Evolutionary conservation across 2,888 invertebrate genomes (phyloP), one percentile per base, ranked within the genome.

Genomic region (Scaptomyza flava): DNA sequence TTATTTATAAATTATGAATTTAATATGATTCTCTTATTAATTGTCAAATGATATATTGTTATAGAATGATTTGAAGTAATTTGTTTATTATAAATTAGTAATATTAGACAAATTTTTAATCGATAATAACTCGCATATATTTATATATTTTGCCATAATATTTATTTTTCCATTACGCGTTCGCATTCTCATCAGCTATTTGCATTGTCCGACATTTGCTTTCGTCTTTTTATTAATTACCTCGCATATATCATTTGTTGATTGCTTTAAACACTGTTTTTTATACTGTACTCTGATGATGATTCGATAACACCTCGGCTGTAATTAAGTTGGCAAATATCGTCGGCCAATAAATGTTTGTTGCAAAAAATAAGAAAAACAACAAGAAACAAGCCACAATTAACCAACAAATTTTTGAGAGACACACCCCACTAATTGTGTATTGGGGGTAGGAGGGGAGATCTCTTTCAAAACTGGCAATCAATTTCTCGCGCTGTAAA

Each of bases 401-500:
- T 83, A 85, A 87, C 63, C 68, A 64, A 68, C 67, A 47, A 64
- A 58, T 64, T 64, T 65, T 43, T 41, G 41, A 17, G 52, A 58
- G 82, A 64, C 75, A 69, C 87, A 68, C 82, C 82, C 79, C 73
- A 61, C 75, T 63, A 77, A 77, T 77, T 77, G 77, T 56, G 76
- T 73, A 69, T 41, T 14, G 14, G 38, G 14, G 38, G 9, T 0
- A 12, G 7, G 38, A 14, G 14, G 8, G 2, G 7, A 38, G 38
- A 5, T 41, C 77, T 79, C 77, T 64, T 48, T 42, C 69, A 72
- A 66, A 64, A 9, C 68, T 67, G 77, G 81, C 87, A 85, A 89
- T 90, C 83, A 89, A 84, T 89, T 86, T 89, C 78, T 77, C 78
- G 77, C 85, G 77, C 80, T 89, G 87, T 89, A 90, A 89, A 90